Evolutionary conservation across 2,797 vertebrate genomes (phyloP).

Genomic region (Pteropus rufus): DNA sequence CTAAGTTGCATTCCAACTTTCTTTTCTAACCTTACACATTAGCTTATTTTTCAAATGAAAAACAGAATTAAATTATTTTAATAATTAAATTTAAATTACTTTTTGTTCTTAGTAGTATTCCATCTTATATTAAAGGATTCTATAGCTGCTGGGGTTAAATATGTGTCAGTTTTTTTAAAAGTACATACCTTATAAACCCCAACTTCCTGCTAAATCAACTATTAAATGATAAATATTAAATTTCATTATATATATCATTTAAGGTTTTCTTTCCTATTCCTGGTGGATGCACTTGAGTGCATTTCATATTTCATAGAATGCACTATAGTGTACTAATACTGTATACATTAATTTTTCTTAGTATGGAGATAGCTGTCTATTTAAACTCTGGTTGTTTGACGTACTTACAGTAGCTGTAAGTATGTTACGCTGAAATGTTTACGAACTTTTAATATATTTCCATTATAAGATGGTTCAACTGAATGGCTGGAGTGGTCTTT

Average conservation of each 20-base stretch:
- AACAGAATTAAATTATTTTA: slow-evolving; percentile 84
- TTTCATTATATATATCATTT: slow-evolving; percentile 84
- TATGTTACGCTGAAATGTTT: slow-evolving; percentile 78
- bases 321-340: slow-evolving; percentile 85
- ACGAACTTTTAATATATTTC: slow-evolving; percentile 79
- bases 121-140: slow-evolving; percentile 85
- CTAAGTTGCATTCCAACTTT: slow-evolving; percentile 92
- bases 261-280: slow-evolving; percentile 80
- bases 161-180: slow-evolving; percentile 82
- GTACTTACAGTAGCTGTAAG: slow-evolving; percentile 82
- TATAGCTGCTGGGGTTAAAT: slow-evolving; percentile 82
- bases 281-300: slow-evolving; percentile 81
- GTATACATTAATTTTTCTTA: slow-evolving; percentile 82
- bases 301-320: slow-evolving; percentile 80
- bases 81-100: slow-evolving; percentile 85
- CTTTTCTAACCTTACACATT: slow-evolving; percentile 88
- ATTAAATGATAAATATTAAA: slow-evolving; percentile 85
- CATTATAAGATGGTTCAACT: slow-evolving; percentile 82
- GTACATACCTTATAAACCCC: slow-evolving; percentile 85
- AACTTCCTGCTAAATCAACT: slow-evolving; percentile 84
- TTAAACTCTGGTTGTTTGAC: slow-evolving; percentile 76
- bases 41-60: slow-evolving; percentile 86
- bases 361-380: slow-evolving; percentile 76
- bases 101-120: slow-evolving; percentile 87
- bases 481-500: slow-evolving; percentile 83